These are phyloP conservation scores for Betta splendens DNA, from an alignment of 2,797 vertebrate species.

Conservation along the genomic window DNA sequence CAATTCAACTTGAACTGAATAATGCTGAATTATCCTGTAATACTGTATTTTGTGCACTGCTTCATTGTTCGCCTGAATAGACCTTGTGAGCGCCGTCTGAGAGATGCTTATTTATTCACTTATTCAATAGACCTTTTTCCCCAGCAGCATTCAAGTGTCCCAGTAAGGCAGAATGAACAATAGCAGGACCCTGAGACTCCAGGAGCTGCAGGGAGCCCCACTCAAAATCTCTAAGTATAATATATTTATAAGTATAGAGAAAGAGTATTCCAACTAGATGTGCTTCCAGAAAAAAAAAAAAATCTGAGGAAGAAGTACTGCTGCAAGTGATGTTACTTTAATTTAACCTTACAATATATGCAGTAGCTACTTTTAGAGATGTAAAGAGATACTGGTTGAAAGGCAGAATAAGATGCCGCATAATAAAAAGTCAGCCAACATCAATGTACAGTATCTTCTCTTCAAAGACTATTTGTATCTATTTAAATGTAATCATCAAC, in stretches of 20 bases:
- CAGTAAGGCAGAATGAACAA: background rate
- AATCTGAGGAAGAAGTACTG: background rate
- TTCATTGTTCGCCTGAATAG: conserved; percentile 5
- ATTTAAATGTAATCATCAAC: background rate
- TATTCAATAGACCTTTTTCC: conserved; percentile 3
- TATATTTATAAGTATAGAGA: background rate
- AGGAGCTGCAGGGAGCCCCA: background rate
- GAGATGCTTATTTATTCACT: conserved; percentile 18
- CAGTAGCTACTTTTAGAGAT: no score
- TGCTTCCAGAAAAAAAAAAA: background rate
- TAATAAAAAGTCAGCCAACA: no score
- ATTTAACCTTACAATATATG: no score
- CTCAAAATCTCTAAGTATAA: background rate
- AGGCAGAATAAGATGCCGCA: no score
- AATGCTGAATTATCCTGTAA: background rate
- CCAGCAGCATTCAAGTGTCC: background rate
- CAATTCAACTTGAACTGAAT: conserved; percentile 23
- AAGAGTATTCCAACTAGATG: background rate
- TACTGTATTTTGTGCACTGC: background rate
- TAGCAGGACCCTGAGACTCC: background rate
- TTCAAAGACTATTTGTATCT: no score
- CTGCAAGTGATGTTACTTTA: no score
- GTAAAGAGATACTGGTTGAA: no score
- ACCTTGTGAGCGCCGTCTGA: conserved; percentile 5
- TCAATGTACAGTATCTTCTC: no score